A percentile compares a stretch with the other conserved stretches of the same genome.
Evolutionary conservation across 1,140 invertebrate genomes (phyloP).

Genomic region (Drosophila dunni): DNA sequence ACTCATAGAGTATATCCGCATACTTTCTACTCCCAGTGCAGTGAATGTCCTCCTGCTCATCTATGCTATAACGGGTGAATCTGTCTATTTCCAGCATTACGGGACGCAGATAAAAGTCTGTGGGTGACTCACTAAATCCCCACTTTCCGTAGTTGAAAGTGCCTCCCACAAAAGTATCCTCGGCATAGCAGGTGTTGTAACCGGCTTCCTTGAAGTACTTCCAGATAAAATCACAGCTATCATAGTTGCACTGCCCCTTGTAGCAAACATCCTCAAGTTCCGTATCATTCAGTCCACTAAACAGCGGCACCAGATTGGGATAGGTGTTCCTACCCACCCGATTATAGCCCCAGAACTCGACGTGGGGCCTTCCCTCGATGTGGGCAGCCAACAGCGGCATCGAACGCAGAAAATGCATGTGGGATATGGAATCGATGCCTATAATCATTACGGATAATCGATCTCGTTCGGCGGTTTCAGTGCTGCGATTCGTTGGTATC

Average conservation of each 20-base stretch:
- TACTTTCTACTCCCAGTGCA: conserved; percentile 48
- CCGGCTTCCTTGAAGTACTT: conserved; percentile 36
- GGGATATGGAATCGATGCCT: conserved; percentile 93
- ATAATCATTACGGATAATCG: conserved; percentile 88
- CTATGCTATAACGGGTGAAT: conserved; percentile 44
- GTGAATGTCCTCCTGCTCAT: conserved; percentile 29
- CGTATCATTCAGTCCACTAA: conserved; percentile 87
- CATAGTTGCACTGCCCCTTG: conserved; percentile 54
- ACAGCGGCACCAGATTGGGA: conserved; percentile 90
- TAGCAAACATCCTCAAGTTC: conserved; percentile 87
- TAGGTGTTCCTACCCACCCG: conserved; percentile 93
- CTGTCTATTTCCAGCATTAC: conserved; percentile 47
- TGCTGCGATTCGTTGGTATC: background rate
- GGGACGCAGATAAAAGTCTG: conserved; percentile 50
- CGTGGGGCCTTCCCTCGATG: conserved; percentile 86
- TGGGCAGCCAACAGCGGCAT: conserved; percentile 89
- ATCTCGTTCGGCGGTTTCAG: conserved; percentile 61
- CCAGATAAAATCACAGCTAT: conserved; percentile 38
- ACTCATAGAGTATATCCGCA: conserved; percentile 41
- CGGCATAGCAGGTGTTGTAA: conserved; percentile 46
- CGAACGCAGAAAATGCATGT: conserved; percentile 91
- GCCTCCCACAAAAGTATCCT: conserved; percentile 31
- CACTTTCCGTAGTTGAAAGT: conserved; percentile 11
- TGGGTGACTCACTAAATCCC: background rate
- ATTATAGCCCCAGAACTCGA: conserved; percentile 91